phyloP scores from a whole-genome alignment of 30 jellyfish, hydroid and myxozoan genomes.

The Turritopsis rubra region DNA sequence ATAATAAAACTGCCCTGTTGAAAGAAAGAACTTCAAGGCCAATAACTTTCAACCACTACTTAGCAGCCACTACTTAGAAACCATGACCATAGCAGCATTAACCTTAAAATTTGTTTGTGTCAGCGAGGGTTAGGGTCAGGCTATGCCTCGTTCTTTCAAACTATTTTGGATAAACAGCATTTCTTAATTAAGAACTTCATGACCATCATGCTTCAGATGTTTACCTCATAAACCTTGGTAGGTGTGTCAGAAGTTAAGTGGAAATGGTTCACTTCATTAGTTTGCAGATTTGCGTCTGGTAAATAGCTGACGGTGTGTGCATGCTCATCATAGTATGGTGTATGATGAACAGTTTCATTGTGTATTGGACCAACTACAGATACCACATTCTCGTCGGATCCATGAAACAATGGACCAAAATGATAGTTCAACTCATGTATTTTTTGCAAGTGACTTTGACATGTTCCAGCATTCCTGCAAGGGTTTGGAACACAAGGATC shows the following conservation, averaged over 20 bases:
- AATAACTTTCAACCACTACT: too few species aligned
- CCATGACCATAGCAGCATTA: too few species aligned
- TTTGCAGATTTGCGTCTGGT: constrained; percentile 9
- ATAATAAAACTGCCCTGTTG: not conserved
- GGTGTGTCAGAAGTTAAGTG: constrained; percentile 17
- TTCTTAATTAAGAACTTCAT: too few species aligned
- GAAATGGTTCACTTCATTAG: constrained; percentile 17
- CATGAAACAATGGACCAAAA: constrained; percentile 58
- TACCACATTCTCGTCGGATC: constrained; percentile 71
- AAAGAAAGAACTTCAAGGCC: not conserved
- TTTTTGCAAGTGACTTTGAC: constrained; percentile 65
- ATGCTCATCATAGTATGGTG: not conserved
- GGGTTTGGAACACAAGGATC: constrained; percentile 89
- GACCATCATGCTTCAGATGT: not conserved
- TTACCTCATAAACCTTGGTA: constrained; percentile 1
- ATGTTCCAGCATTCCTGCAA: constrained; percentile 75
- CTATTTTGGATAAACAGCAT: too few species aligned
- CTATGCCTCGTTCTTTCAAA: too few species aligned
- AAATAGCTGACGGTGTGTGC: constrained; percentile 1
- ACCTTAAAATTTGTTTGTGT: too few species aligned
- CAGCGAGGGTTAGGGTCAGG: too few species aligned
- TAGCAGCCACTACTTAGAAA: too few species aligned
- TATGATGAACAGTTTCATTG: constrained; percentile 21
- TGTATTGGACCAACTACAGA: constrained; percentile 65
- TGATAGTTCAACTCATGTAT: constrained; percentile 50